Evolutionary conservation across 2,797 vertebrate species (phyloP), one percentile per base, ranked within the genome.

Genomic region (Lates japonicus): DNA sequence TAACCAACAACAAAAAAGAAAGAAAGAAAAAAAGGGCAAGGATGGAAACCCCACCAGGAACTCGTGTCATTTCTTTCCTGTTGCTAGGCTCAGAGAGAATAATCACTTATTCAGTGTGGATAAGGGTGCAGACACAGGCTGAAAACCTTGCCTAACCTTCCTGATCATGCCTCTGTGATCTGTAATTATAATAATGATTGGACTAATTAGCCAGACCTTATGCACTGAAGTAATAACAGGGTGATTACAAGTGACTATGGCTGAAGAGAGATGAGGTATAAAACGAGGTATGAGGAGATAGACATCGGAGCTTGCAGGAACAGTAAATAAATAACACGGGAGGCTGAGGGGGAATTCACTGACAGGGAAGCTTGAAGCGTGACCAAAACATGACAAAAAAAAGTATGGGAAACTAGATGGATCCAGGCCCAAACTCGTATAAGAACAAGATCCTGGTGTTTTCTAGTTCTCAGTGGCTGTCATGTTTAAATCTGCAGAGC

Each of bases 181-280:
- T 75, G 86, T 87, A 88, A 94, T 94, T 93, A 92, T 68, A 79
- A 85, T 83, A 82, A 91, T 86, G 82, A 93, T 88, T 76, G 72
- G 58, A 49, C 82, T 87, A 93, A 94, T 94, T 88, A 94, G 74
- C 64, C 12, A n/a, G 73, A 81, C 89, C 86, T 49, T 76, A 81
- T 81, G 90, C 44, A 84, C 78, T 3, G 58, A 70, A 61, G 87
- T 85, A 90, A 92, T 82, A 76, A 81, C 25, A 46, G 72, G 71
- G 76, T 86, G 80, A 91, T 92, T 88, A 77, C 54, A 77, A 73
- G 68, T 3, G 82, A 79, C 77, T 22, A 13, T 8, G 67, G 79
- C 51, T 31, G 82, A 68, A n/a, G 49, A 59, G 70, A 83, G 73
- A 76, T 31, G 70, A 69, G 67, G 76, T 51, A 4, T 7, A 65